phyloP scores from a whole-genome alignment of 2,797 vertebrate species.

The Coccyzus lansbergi region DNA sequence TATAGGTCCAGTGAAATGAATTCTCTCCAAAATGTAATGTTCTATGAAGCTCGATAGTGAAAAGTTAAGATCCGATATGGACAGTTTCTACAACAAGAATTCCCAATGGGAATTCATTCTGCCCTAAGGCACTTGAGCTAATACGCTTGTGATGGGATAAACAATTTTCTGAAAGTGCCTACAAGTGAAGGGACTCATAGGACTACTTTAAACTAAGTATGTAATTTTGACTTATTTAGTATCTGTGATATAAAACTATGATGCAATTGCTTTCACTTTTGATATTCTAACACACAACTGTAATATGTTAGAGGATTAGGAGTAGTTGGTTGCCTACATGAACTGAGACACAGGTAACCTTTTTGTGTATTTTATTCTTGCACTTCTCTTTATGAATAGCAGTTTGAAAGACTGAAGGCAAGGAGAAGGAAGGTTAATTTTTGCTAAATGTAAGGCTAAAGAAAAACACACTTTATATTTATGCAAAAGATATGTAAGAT shows the following conservation, averaged over 20 bases:
- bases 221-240: background rate
- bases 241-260: background rate
- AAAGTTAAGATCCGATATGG: background rate
- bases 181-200: background rate
- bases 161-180: background rate
- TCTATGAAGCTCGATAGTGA: background rate
- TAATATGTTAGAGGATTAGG: background rate
- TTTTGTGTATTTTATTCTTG: background rate
- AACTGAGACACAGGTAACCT: background rate
- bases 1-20: background rate
- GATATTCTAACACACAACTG: background rate
- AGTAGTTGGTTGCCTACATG: background rate
- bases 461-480: background rate
- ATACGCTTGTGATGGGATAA: background rate
- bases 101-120: background rate
- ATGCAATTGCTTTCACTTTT: background rate
- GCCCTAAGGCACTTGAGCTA: background rate
- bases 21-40: background rate
- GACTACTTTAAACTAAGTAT: background rate
- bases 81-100: background rate
- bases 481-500: background rate
- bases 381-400: accelerated
- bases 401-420: background rate
- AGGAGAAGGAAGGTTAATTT: accelerated
- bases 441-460: background rate